Conservation (phyloP, 2,797 vertebrate species). For the Discoglossus pictus region DNA sequence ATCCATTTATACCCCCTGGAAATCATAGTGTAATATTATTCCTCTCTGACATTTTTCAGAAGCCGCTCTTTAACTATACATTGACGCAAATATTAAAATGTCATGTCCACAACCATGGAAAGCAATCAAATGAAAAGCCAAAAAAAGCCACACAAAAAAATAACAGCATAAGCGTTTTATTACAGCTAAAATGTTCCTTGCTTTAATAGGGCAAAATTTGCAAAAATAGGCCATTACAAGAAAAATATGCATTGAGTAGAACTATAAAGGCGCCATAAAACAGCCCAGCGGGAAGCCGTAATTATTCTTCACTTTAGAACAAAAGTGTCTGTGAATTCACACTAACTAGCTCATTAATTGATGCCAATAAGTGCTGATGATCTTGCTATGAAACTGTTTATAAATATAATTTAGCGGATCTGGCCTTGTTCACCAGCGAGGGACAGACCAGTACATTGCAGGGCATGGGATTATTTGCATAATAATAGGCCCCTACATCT, state of each 20-base stretch:
- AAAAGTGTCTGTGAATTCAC: conserved; percentile 60
- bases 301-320: conserved; percentile 62
- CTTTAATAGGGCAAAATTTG: not conserved
- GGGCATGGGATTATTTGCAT: conserved; percentile 3
- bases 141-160: no score
- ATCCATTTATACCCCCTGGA: no score
- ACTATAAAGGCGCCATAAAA: not conserved
- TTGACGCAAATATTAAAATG: no score
- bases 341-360: conserved; percentile 64
- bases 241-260: not conserved
- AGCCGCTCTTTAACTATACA: no score
- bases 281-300: conserved; percentile 62
- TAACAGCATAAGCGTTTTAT: no score
- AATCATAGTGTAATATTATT: no score
- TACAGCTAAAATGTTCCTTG: not conserved
- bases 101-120: no score
- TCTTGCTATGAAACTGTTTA: no score
- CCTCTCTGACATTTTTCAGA: no score
- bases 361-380: conserved; percentile 57
- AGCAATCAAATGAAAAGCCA: no score
- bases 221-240: conserved; percentile 4
- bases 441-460: not conserved
- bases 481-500: no score
- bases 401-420: conserved; percentile 50
- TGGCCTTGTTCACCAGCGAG: conserved; percentile 32